Conservation (phyloP, 2,113 vertebrate species). For the Nansenia antarctica region DNA sequence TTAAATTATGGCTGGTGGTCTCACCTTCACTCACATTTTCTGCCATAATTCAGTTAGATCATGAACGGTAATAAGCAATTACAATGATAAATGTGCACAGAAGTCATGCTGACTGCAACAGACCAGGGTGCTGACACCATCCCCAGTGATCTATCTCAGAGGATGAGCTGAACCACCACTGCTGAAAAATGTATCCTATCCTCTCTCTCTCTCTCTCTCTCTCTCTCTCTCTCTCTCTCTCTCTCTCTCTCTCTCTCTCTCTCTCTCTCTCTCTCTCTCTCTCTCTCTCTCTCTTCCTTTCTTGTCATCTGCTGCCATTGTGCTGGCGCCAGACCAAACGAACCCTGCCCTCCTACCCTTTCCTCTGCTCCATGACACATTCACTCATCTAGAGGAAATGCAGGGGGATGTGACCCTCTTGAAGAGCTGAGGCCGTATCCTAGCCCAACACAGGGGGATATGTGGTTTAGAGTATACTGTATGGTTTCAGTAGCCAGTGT, state of each 20-base stretch:
- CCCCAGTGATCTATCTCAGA: conserved; percentile 30
- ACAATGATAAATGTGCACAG: conserved; percentile 49
- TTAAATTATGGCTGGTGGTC: conserved; percentile 34
- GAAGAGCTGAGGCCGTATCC: conserved; percentile 38
- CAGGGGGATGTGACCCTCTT: conserved; percentile 40
- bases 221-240: conserved; percentile 24
- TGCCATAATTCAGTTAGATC: conserved; percentile 46
- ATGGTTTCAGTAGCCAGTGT: no score
- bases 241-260: background rate
- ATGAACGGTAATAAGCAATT: conserved; percentile 41
- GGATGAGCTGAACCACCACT: conserved; percentile 32
- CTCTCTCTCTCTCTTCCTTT: background rate
- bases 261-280: conserved; percentile 1
- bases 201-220: conserved; percentile 19
- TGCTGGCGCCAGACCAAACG: conserved; percentile 55
- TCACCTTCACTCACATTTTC: conserved; percentile 29
- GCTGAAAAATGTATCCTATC: conserved; percentile 5
- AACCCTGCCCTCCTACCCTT: conserved; percentile 26
- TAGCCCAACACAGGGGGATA: no score
- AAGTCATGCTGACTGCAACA: conserved; percentile 8
- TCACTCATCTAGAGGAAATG: conserved; percentile 53
- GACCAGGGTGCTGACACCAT: conserved; percentile 28
- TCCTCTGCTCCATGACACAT: conserved; percentile 46
- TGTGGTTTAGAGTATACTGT: no score
- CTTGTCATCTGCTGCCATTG: background rate